Conservation (phyloP, 2,888 invertebrate genomes). For the Alloplasta piceator region DNA sequence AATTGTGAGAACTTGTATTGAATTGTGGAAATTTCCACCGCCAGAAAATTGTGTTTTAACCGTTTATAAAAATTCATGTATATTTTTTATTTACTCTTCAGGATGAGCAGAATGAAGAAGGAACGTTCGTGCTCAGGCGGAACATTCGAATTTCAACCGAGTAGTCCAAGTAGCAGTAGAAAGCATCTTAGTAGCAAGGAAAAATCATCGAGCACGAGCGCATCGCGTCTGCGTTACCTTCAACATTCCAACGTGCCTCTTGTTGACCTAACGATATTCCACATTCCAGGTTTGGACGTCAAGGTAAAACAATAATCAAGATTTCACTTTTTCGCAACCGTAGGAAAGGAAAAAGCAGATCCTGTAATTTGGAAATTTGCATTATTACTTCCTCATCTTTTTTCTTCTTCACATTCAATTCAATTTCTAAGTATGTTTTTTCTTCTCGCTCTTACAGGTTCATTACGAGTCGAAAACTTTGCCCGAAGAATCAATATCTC, state of each 20-base stretch:
- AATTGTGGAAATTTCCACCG: too few species aligned
- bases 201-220: slow-evolving; percentile 79
- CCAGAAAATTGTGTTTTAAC: too few species aligned
- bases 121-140: too few species aligned
- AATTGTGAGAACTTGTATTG: slow-evolving; percentile 84
- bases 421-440: slow-evolving; percentile 22
- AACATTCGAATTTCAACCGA: slow-evolving; percentile 85
- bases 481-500: slow-evolving; percentile 86
- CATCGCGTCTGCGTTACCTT: too few species aligned
- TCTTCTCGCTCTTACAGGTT: slow-evolving; percentile 83
- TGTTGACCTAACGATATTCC: slow-evolving; percentile 93
- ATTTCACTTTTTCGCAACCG: neutral
- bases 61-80: too few species aligned
- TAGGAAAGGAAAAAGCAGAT: too few species aligned
- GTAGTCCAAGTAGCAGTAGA: slow-evolving; percentile 85
- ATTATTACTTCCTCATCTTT: neutral
- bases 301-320: slow-evolving; percentile 85
- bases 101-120: slow-evolving; percentile 87
- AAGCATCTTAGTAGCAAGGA: slow-evolving; percentile 81
- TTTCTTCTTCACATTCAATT: slow-evolving; percentile 2
- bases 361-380: too few species aligned
- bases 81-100: slow-evolving; percentile 69
- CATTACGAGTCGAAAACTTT: slow-evolving; percentile 92
- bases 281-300: too few species aligned
- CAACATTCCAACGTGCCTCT: slow-evolving; percentile 84